Evolutionary conservation across 2,113 vertebrate species (phyloP), one percentile per base, ranked within the genome.

Genomic region (Aleadryas rufinucha): DNA sequence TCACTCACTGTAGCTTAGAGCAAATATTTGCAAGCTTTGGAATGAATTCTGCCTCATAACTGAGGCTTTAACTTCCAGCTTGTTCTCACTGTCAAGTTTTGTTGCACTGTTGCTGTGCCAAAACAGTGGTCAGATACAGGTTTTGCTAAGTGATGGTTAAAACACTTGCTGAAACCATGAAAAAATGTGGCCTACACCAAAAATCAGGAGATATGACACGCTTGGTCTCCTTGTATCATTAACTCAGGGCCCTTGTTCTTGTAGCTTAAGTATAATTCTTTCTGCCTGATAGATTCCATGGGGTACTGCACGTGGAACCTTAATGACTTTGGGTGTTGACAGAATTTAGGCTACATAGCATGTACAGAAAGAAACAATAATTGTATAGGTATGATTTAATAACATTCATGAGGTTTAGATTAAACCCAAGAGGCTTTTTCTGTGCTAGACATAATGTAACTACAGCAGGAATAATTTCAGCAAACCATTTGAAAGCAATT

Each of bases 371-470:
- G 37, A 65, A 79, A 57, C 6, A 66, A 70, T 84, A 78, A n/a
- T 59, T 70, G 56, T 65, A 39, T 14, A 47, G 13, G 39, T 49
- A 42, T 10, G 45, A 57, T 71, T 78, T 92, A 63, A 64, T 59
- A 79, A 68, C 15, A 35, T 52, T 76, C 35, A 64, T 42, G 65
- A 79, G 24, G 22, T 31, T 85, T 72, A 41, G 78, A 71, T 82
- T 70, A 93, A 95, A 82, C n/a, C 64, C 92, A 72, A 74, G n/a
- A 69, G 74, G 6, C 18, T 69, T 72, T 89, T 94, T 84, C 41
- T 74, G 42, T 57, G 20, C 59, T 82, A 57, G 13, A 13, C 7
- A 12, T 69, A 84, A 66, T 63, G 69, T 93, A 93, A 63, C 39
- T 84, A 68, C 74, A 83, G 31, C 27, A 83, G 37, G 15, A 93